phyloP scores from a whole-genome alignment of 2,113 vertebrate genomes.

The Halcyon malimbica region DNA sequence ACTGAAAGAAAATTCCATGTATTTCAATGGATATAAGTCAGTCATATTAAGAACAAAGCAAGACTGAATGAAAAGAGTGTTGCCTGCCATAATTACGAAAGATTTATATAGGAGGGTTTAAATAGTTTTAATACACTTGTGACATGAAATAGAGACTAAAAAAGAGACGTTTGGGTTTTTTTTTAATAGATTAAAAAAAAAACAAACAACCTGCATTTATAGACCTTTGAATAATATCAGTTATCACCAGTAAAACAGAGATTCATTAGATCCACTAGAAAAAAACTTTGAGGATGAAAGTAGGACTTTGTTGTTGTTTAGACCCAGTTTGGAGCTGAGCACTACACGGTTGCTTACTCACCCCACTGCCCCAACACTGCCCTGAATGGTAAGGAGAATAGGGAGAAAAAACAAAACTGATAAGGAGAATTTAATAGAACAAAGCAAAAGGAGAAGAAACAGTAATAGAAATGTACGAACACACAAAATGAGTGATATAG shows the following conservation, averaged over 20 bases:
- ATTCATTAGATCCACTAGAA: neutral
- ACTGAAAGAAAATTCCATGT: neutral
- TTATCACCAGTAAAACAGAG: neutral
- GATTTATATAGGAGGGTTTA: accelerated
- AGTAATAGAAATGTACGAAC: too few relatives aligned
- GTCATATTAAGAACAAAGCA: neutral
- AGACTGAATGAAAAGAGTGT: neutral
- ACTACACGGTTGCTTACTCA: too few relatives aligned
- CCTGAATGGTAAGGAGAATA: too few relatives aligned
- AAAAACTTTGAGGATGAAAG: neutral
- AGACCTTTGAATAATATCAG: neutral
- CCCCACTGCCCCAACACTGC: too few relatives aligned
- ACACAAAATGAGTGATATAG: too few relatives aligned
- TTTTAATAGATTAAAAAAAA: neutral
- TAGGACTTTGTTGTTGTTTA: neutral
- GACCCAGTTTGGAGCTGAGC: too few relatives aligned
- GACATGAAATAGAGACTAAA: neutral
- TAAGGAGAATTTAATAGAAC: too few relatives aligned
- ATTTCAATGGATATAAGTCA: neutral
- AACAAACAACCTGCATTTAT: neutral
- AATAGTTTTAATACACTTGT: neutral
- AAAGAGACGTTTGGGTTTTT: neutral
- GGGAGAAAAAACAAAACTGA: too few relatives aligned
- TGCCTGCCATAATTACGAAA: neutral
- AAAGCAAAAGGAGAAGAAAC: too few relatives aligned